Evolutionary conservation across 2,797 vertebrate genomes (phyloP), one percentile per base, ranked within the genome.

Genomic region (Orientallactaga sibirica): DNA sequence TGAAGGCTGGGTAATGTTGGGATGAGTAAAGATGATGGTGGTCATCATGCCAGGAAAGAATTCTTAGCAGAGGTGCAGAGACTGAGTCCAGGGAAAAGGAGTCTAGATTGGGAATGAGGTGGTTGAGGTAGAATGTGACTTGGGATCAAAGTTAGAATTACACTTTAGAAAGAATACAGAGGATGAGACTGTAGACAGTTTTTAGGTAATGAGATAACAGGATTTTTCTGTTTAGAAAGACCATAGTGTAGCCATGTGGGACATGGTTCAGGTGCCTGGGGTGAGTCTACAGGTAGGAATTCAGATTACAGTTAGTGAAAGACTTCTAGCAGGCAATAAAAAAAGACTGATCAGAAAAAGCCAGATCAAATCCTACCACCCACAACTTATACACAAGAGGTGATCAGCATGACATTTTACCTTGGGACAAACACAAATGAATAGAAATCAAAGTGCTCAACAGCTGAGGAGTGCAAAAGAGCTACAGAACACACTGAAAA

Each of bases 21-120:
- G 25, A 55, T 86, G 67, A 87, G n/a, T 29, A 62, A 29, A 76
- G 18, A 24, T 58, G 1, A 18, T 85, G 52, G 33, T 75, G 61
- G 1, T 58, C 24, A 68, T 43, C 7, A 4, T 33, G 4, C 19
- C 48, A 86, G 37, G 41, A 33, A 68, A 68, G 5, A 73, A 29
- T 92, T 80, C 86, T 62, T 25, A 71, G 81, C 55, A 86, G 43
- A 95, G 41, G 19, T 29, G 2, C n/a, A 74, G 37, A 78, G 48
- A 62, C n/a, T 33, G 20, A 74, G 43, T n/a, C 29, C n/a, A 41
- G n/a, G 27, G 9, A 76, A 64, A 3, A 14, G 41, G 4, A 15
- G 1, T 58, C 4, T 41, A 62, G 71, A 20, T 11, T 33, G 74
- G 27, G 12, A 29, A 12, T 76, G 14, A 19, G 8, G 2, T 33